phyloP scores from a whole-genome alignment of 1,140 invertebrate species.

The Trypoxylus dichotomus region DNA sequence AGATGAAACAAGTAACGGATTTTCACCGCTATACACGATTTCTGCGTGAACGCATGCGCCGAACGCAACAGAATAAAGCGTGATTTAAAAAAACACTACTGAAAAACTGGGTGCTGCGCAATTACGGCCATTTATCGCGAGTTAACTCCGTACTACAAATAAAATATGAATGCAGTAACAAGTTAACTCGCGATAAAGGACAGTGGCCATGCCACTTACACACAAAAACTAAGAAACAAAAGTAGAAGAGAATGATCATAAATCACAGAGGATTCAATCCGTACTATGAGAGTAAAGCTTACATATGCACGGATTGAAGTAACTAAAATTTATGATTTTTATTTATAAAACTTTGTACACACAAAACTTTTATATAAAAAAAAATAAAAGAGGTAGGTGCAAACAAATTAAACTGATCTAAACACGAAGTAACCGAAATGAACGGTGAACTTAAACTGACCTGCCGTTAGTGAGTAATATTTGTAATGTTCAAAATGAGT shows the following conservation, averaged over 20 bases:
- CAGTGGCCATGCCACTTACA: constrained; percentile 30
- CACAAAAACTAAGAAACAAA: constrained; percentile 38
- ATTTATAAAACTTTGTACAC: constrained; percentile 30
- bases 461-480: not conserved
- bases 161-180: constrained; percentile 24
- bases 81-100: not conserved
- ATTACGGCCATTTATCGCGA: constrained; percentile 32
- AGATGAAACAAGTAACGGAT: constrained; percentile 38
- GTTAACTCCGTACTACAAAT: constrained; percentile 43
- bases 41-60: not conserved
- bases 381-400: not conserved
- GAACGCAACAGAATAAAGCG: not conserved
- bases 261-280: constrained; percentile 34
- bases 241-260: constrained; percentile 31
- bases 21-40: not conserved
- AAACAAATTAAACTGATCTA: not conserved
- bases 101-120: constrained; percentile 10
- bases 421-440: not conserved
- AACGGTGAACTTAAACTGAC: not conserved
- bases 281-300: constrained; percentile 34
- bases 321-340: constrained; percentile 39
- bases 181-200: constrained; percentile 31
- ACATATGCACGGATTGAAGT: constrained; percentile 35
- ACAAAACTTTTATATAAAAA: constrained; percentile 26
- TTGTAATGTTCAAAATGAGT: not conserved